These are phyloP conservation scores for Drepana falcataria DNA, from an alignment of 2,888 invertebrate species.

Conservation along the genomic window DNA sequence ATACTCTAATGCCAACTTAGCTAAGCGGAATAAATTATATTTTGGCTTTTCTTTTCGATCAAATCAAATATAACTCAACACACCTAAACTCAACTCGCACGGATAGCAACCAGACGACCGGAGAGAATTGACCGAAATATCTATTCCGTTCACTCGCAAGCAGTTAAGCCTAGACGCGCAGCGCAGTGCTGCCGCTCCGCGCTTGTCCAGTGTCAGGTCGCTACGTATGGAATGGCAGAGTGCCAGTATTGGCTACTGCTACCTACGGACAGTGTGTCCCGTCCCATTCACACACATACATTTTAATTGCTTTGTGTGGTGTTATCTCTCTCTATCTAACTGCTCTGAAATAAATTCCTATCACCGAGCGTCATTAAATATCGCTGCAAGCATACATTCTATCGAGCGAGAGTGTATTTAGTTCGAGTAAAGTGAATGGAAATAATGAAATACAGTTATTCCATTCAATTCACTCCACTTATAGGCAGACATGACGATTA, in stretches of 20 bases:
- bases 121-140: constrained; percentile 37
- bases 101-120: not conserved
- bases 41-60: not conserved
- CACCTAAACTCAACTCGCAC: constrained; percentile 4
- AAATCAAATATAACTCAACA: not conserved
- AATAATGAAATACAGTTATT: no score
- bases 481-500: not conserved
- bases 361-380: no score
- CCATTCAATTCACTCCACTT: no score
- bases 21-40: no score
- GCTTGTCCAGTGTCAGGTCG: constrained; percentile 58
- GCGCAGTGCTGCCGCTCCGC: constrained; percentile 19
- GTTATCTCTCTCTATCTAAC: constrained; percentile 19
- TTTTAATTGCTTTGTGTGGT: constrained; percentile 14
- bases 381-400: no score
- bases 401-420: no score
- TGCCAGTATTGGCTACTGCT: constrained; percentile 60
- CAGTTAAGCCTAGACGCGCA: constrained; percentile 25
- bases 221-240: constrained; percentile 44
- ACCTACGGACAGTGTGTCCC: constrained; percentile 14
- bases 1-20: not conserved
- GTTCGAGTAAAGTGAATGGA: no score
- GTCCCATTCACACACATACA: constrained; percentile 37
- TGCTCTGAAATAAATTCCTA: constrained; percentile 20
- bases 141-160: constrained; percentile 56